Base-by-base conservation (phyloP, 2,888 invertebrate species). In the Drosophila parthenogenetica region DNA sequence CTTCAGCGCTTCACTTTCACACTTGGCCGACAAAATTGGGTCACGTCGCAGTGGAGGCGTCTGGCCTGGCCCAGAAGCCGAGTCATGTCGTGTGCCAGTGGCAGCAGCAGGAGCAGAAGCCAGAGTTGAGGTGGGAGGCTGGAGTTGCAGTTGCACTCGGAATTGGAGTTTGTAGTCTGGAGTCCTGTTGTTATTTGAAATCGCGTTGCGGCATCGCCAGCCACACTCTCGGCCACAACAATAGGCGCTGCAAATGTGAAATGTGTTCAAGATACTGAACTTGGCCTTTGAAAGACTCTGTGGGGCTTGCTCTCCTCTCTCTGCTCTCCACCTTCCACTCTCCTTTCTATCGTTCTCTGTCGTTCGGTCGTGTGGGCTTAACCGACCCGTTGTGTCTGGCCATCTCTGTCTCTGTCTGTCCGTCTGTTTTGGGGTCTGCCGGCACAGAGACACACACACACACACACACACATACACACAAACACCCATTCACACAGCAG, bases 201-300 rank as follows among this genome's bases (percentile, higher is more conserved):
- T 76, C 77, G 84, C 79, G 84, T 40, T 51, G 58, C 61, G 51
- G 53, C 77, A 46, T 37, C 45, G 35, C 43, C 61, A 75, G 45
- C 57, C 55, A 53, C 61, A 64, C 49, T 51, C 64, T 51, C 64
- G 66, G 77, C 59, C 84, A 79, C 81, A 81, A 81, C 79, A 89
- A 87, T 87, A 81, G 82, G 85, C 66, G 57, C 58, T 57, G 58
- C 62, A 48, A 55, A 35, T 63, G 48, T 70, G 86, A 82, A 85
- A 67, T 82, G 86, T 76, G 73, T 86, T 82, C 67, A 83, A 89
- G 82, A 83, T 89, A 84, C 89, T 89, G 89, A 83, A 83, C 82
- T 83, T 83, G 82, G 89, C 82, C 79, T 79, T 79, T 77, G 66
- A 43, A 69, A 80, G 74, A 60, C 69, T 63, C 80, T 42, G 37